Evolutionary conservation across 2,888 invertebrate genomes (phyloP).

Genomic region (Plagiodera versicolora): DNA sequence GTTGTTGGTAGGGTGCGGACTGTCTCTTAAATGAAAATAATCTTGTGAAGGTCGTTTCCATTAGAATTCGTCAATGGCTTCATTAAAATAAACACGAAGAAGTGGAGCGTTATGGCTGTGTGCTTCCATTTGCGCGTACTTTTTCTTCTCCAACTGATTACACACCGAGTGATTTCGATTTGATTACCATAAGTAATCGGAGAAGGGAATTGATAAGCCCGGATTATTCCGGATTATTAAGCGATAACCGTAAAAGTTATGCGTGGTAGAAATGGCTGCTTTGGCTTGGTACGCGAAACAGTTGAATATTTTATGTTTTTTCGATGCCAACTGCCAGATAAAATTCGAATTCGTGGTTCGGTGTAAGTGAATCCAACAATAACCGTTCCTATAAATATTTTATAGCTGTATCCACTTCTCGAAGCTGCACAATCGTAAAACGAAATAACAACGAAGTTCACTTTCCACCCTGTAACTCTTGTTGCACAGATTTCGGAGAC

Average conservation of each 20-base stretch:
- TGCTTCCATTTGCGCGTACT: not conserved
- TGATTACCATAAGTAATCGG: not conserved
- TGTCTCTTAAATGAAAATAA: conserved; percentile 32
- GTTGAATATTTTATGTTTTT: not conserved
- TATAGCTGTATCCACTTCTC: not conserved
- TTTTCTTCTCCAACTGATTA: not conserved
- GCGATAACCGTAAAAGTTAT: not conserved
- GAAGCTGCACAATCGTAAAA: not conserved
- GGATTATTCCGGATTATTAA: not conserved
- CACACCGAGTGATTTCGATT: not conserved
- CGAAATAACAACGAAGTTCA: too few species aligned
- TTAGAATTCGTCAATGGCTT: conserved; percentile 21
- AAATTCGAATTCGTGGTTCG: not conserved
- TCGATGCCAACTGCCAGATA: not conserved
- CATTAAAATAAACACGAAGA: conserved; percentile 1
- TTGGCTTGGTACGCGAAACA: not conserved
- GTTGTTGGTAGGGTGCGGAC: conserved; percentile 36
- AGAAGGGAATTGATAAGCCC: not conserved
- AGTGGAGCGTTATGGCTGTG: not conserved
- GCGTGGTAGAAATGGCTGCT: not conserved
- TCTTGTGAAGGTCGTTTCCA: conserved; percentile 42
- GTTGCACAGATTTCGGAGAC: too few species aligned
- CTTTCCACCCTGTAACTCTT: too few species aligned
- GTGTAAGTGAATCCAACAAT: not conserved
- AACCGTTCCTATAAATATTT: not conserved